These are phyloP conservation scores for Arenaria interpres DNA, from an alignment of 2,113 vertebrate species.

Conservation along the genomic window DNA sequence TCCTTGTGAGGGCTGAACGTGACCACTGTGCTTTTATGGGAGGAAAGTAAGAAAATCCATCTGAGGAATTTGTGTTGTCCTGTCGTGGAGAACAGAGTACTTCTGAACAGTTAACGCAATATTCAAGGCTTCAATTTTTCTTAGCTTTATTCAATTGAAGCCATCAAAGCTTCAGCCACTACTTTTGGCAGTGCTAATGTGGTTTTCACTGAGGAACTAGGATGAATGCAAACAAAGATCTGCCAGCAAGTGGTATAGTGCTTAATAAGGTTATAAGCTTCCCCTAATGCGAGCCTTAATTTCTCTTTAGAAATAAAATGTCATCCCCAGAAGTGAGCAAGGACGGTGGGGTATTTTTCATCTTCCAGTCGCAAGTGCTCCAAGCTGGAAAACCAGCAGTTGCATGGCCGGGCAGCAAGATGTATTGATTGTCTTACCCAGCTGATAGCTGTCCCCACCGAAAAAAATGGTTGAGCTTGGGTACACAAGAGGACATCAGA, in stretches of 20 bases:
- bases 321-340: neutral
- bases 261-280: neutral
- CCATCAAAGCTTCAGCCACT: neutral
- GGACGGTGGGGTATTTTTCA: neutral
- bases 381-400: neutral
- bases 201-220: neutral
- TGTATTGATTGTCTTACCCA: neutral
- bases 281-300: neutral
- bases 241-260: neutral
- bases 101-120: neutral
- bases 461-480: neutral
- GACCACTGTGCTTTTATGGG: neutral
- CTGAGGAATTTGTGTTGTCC: neutral
- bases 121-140: neutral
- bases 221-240: neutral
- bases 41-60: neutral
- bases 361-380: neutral
- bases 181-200: accelerated
- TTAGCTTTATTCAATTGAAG: neutral
- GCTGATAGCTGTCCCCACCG: neutral
- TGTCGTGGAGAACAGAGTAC: neutral
- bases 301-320: neutral
- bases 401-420: neutral
- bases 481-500: neutral
- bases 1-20: neutral